phyloP scores from a whole-genome alignment of 2,113 vertebrate genomes.

The Anoplopoma fimbria region DNA sequence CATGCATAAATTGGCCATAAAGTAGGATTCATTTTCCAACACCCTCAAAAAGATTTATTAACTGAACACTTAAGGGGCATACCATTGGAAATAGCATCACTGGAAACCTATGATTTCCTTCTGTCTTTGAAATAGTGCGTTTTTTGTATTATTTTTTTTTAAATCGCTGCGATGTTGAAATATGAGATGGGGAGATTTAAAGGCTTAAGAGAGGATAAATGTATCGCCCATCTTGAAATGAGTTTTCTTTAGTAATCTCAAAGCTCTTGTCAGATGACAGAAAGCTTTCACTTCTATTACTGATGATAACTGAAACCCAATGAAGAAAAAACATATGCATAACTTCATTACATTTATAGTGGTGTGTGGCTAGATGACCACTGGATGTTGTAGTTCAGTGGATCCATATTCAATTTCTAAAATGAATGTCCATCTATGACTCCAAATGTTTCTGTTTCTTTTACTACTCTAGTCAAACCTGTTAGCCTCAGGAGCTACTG shows the following conservation, averaged over 20 bases:
- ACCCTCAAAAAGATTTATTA: background rate
- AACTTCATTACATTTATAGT: too few species aligned
- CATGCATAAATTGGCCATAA: constrained; percentile 41
- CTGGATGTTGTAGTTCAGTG: background rate
- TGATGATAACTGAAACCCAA: background rate
- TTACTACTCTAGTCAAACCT: background rate
- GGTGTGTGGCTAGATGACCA: background rate
- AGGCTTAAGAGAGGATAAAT: background rate
- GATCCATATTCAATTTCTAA: background rate
- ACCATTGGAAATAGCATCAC: constrained; percentile 7
- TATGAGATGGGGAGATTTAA: background rate
- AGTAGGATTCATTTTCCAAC: background rate
- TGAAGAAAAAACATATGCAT: background rate
- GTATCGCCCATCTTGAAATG: background rate
- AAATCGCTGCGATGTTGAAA: background rate
- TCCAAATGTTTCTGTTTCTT: background rate
- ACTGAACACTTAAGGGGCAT: constrained; percentile 11
- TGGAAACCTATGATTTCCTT: background rate
- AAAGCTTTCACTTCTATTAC: background rate
- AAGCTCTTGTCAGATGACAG: background rate
- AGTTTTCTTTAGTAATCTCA: background rate
- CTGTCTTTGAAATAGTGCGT: background rate
- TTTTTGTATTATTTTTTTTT: background rate
- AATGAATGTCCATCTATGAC: background rate
- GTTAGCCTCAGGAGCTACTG: too few species aligned